These are phyloP conservation scores for Solenopsis fugax DNA, from an alignment of 1,140 invertebrate genomes.

Conservation along the genomic window DNA sequence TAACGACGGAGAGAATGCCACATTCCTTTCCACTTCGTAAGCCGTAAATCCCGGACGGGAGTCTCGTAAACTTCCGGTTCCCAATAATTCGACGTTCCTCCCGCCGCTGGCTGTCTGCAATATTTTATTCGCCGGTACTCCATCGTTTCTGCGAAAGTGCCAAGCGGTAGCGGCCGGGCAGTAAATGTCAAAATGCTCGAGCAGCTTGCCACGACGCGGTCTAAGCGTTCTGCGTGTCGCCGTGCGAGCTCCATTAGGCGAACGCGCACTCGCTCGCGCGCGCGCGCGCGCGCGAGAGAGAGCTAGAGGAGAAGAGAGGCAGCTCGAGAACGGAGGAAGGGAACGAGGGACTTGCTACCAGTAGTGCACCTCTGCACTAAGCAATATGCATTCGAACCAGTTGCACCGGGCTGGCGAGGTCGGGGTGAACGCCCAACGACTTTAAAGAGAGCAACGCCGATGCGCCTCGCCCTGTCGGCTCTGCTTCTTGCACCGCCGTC, in stretches of 20 bases:
- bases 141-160: constrained; percentile 58
- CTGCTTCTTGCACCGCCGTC: constrained; percentile 80
- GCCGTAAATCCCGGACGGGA: constrained; percentile 36
- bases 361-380: constrained; percentile 82
- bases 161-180: constrained; percentile 30
- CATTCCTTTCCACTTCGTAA: constrained; percentile 47
- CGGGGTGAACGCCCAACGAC: constrained; percentile 86
- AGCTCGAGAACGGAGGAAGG: background rate
- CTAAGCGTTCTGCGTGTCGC: constrained; percentile 66
- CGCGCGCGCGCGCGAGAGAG: constrained; percentile 11
- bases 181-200: constrained; percentile 71
- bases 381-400: constrained; percentile 83
- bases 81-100: constrained; percentile 59
- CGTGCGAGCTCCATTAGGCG: constrained; percentile 78
- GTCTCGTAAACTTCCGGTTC: constrained; percentile 57
- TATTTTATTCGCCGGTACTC: constrained; percentile 51
- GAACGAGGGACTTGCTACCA: constrained; percentile 72
- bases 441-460: constrained; percentile 83
- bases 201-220: constrained; percentile 52
- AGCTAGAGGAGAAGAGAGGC: constrained; percentile 11
- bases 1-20: background rate
- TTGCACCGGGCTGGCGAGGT: constrained; percentile 84
- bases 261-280: background rate
- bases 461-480: constrained; percentile 72
- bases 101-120: constrained; percentile 10